Percentiles rank a stretch among this genome's conserved stretches.
Evolutionary conservation across 2,888 invertebrate genomes (phyloP).

Genomic region (Rhaphigaster nebulosa): DNA sequence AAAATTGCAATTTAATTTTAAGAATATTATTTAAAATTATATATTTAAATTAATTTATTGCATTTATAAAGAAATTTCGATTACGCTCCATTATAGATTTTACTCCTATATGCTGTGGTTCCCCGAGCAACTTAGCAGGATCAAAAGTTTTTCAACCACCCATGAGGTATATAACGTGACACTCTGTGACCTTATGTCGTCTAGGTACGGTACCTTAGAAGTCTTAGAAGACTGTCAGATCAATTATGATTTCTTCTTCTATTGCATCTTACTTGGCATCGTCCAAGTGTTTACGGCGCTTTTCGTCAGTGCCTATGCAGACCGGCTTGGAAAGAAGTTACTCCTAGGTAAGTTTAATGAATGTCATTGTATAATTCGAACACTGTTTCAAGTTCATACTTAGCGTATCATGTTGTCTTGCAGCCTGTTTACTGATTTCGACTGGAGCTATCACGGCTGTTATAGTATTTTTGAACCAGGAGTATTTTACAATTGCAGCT

Average conservation of each 20-base stretch:
- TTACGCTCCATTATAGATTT: neutral
- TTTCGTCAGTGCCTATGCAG: neutral
- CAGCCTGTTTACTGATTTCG: neutral
- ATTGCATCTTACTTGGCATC: neutral
- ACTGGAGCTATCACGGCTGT: neutral
- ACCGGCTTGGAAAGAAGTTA: neutral
- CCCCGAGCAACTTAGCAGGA: constrained; percentile 37
- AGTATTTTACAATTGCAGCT: constrained; percentile 10
- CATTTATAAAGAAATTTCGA: neutral
- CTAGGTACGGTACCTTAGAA: neutral
- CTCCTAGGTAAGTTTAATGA: neutral
- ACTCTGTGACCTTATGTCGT: constrained; percentile 22
- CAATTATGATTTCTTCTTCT: constrained; percentile 33
- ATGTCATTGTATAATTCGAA: neutral
- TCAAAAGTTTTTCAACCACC: neutral
- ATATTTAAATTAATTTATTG: neutral
- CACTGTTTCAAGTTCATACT: neutral
- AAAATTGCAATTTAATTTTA: neutral
- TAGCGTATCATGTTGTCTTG: neutral
- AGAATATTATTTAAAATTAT: neutral
- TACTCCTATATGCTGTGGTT: constrained; percentile 52
- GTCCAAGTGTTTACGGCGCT: neutral
- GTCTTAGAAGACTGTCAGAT: neutral
- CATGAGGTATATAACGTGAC: constrained; percentile 37
- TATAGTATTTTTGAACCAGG: neutral